Evolutionary conservation across 1,140 invertebrate genomes (phyloP).

Genomic region (Meloidogyne chitwoodi): DNA sequence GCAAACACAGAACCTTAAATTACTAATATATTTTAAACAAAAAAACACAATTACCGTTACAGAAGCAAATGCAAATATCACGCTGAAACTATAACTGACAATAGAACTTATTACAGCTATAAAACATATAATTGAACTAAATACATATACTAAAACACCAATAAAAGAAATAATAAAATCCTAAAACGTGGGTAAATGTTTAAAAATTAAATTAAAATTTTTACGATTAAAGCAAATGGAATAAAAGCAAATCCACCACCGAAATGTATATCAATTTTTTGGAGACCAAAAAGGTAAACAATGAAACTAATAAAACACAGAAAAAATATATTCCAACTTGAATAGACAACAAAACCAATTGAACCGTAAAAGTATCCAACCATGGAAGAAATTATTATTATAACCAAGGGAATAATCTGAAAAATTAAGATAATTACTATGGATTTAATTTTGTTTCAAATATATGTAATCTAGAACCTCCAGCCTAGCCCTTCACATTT

Average conservation of each 20-base stretch:
- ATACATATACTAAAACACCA: constrained; percentile 12
- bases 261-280: constrained; percentile 19
- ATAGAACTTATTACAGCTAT: constrained; percentile 21
- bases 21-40: background rate
- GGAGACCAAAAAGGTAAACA: constrained; percentile 23
- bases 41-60: constrained; percentile 21
- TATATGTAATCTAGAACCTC: background rate
- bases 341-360: background rate
- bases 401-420: background rate
- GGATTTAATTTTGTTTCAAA: background rate
- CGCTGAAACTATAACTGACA: constrained; percentile 1
- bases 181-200: constrained; percentile 1
- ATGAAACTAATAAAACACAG: constrained; percentile 21
- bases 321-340: constrained; percentile 9
- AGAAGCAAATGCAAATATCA: constrained; percentile 26
- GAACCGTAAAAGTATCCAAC: background rate
- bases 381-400: background rate
- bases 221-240: constrained; percentile 35
- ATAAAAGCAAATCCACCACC: constrained; percentile 19
- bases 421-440: no score
- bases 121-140: constrained; percentile 23
- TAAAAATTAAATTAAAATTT: background rate
- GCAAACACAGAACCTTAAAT: constrained; percentile 24
- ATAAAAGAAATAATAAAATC: constrained; percentile 24
- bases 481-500: background rate